Conservation (phyloP, 1,140 invertebrate genomes). For the Tenebrio molitor region DNA sequence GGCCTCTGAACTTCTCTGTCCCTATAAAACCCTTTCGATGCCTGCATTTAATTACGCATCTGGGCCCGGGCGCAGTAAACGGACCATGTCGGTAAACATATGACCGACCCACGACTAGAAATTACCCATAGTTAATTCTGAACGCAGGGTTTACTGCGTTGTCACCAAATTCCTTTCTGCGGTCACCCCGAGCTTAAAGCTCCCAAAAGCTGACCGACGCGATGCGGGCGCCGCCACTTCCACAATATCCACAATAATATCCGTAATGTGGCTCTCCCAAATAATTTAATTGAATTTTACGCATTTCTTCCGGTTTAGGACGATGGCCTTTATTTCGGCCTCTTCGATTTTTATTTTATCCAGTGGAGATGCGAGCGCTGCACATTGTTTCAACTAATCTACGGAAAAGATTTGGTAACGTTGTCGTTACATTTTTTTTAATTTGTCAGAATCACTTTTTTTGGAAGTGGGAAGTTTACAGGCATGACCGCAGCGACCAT, state of each 20-base stretch:
- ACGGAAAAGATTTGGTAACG: too few relatives aligned
- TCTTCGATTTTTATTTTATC: not conserved
- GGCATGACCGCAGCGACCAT: too few relatives aligned
- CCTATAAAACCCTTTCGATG: constrained; percentile 35
- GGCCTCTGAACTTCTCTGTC: constrained; percentile 6
- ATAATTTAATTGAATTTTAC: constrained; percentile 29
- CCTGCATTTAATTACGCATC: constrained; percentile 47
- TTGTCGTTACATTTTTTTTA: too few relatives aligned
- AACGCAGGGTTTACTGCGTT: constrained; percentile 34
- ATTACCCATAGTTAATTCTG: constrained; percentile 48
- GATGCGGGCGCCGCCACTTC: constrained; percentile 24
- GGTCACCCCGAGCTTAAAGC: constrained; percentile 9
- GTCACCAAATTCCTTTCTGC: constrained; percentile 46
- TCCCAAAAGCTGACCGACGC: constrained; percentile 15
- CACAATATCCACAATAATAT: constrained; percentile 17
- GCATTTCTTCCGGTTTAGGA: not conserved
- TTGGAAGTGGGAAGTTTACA: too few relatives aligned
- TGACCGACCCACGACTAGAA: constrained; percentile 44
- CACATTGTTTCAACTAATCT: too few relatives aligned
- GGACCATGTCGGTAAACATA: constrained; percentile 48
- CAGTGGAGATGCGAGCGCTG: not conserved
- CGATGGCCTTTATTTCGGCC: not conserved
- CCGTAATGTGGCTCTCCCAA: constrained; percentile 2
- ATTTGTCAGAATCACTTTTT: too few relatives aligned
- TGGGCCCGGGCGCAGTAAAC: constrained; percentile 34